Evolutionary conservation across 2,797 vertebrate genomes (phyloP).

Genomic region (Acipenser ruthenus): DNA sequence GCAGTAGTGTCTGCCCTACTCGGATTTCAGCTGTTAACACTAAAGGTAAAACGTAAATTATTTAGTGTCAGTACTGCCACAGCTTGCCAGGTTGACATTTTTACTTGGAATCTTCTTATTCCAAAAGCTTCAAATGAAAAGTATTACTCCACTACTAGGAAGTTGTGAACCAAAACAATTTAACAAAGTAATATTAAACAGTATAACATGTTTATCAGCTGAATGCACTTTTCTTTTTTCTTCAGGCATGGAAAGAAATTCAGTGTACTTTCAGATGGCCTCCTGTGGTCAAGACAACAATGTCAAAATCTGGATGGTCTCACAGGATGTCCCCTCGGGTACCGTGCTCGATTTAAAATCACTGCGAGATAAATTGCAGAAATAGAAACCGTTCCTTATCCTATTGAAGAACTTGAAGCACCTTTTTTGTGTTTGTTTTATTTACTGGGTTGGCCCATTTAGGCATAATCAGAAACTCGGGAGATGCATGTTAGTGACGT

Average conservation of each 20-base stretch:
- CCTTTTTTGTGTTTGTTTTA: too few relatives aligned
- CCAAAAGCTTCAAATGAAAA: neutral
- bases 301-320: slow-evolving; percentile 79
- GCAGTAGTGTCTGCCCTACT: too few relatives aligned
- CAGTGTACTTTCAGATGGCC: slow-evolving; percentile 65
- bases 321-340: slow-evolving; percentile 58
- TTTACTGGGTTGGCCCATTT: too few relatives aligned
- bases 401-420: neutral
- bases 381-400: slow-evolving; percentile 1
- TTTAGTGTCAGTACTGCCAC: too few relatives aligned
- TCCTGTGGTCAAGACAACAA: slow-evolving; percentile 88
- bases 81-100: neutral
- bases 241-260: slow-evolving; percentile 29
- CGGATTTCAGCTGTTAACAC: too few relatives aligned
- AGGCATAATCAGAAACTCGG: too few relatives aligned
- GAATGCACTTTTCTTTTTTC: neutral
- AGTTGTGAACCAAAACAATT: neutral
- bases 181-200: neutral
- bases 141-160: neutral
- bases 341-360: slow-evolving; percentile 16
- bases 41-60: too few relatives aligned
- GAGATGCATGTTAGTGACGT: neutral
- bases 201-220: neutral
- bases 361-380: neutral
- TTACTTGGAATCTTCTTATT: neutral